Percentiles rank a stretch among this genome's conserved stretches.
These are phyloP conservation scores for Laspeyria flexula DNA, from an alignment of 2,888 invertebrate genomes.

Conservation along the genomic window DNA sequence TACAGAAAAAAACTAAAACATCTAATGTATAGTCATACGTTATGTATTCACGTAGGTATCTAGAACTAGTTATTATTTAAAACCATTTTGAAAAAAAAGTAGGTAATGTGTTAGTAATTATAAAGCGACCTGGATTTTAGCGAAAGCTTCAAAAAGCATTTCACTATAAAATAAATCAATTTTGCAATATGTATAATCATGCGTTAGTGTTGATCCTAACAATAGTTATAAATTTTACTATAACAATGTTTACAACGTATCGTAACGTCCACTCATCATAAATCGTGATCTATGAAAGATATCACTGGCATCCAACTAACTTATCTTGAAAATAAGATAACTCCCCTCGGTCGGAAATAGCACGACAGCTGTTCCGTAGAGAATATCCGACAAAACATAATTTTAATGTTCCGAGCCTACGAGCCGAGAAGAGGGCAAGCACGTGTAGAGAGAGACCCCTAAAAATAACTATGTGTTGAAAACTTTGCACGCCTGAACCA, in stretches of 20 bases:
- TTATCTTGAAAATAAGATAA: conserved; percentile 56
- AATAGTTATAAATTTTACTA: not conserved
- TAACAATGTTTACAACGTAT: conserved; percentile 16
- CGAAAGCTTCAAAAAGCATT: not conserved
- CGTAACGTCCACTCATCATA: conserved; percentile 22
- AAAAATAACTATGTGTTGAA: conserved; percentile 47
- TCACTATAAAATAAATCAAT: not conserved
- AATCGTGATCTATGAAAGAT: conserved; percentile 20
- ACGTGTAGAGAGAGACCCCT: conserved; percentile 55
- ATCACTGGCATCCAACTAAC: conserved; percentile 41
- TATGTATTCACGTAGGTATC: no score
- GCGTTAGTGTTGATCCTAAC: not conserved
- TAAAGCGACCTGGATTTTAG: not conserved
- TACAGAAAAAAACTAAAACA: no score
- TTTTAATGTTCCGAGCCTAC: conserved; percentile 55
- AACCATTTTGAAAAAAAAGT: no score
- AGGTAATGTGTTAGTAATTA: no score
- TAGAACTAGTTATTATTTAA: no score
- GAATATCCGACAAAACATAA: conserved; percentile 68
- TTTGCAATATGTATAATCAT: not conserved
- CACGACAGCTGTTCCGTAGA: conserved; percentile 75
- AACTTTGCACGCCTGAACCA: conserved; percentile 26
- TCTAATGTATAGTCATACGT: no score
- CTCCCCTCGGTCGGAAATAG: conserved; percentile 77
- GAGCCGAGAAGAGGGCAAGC: conserved; percentile 47